phyloP scores from a whole-genome alignment of 2,797 vertebrate genomes.

The Gambelia wislizenii region DNA sequence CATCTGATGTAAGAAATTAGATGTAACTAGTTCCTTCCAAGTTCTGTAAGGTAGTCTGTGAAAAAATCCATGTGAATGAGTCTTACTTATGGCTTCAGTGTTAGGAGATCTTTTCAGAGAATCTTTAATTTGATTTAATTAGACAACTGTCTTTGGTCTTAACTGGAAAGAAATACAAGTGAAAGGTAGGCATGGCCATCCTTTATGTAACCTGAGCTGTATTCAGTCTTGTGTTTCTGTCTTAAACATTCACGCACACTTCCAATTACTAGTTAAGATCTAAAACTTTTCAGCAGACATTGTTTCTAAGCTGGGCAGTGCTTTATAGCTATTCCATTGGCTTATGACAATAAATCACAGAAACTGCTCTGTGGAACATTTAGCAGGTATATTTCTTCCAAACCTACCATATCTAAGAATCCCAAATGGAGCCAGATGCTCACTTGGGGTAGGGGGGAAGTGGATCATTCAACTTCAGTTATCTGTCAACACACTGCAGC shows the following conservation, averaged over 20 bases:
- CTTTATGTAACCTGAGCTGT: conserved; percentile 17
- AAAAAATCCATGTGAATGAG: conserved; percentile 65
- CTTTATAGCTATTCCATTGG: conserved; percentile 52
- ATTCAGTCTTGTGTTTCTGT: conserved; percentile 3
- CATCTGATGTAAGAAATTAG: too few species aligned
- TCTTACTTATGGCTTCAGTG: conserved; percentile 54
- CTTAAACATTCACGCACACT: conserved; percentile 40
- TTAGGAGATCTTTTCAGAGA: conserved; percentile 57
- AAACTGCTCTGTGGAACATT: conserved; percentile 25
- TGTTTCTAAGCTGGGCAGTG: conserved; percentile 49
- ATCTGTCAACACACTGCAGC: neutral
- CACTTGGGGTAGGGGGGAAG: neutral
- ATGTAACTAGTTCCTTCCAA: too few species aligned
- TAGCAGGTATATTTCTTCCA: conserved; percentile 39
- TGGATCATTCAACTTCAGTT: neutral
- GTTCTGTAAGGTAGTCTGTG: conserved; percentile 42
- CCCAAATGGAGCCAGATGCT: conserved; percentile 22
- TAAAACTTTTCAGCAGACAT: conserved; percentile 58
- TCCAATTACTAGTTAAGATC: conserved; percentile 16
- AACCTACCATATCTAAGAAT: conserved; percentile 32
- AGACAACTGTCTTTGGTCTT: conserved; percentile 46
- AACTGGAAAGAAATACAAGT: conserved; percentile 51
- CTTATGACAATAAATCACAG: neutral
- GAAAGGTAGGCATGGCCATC: neutral
- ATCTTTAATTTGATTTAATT: conserved; percentile 36